phyloP scores from a whole-genome alignment of 2,797 vertebrate genomes.

The Hipposideros larvatus region DNA sequence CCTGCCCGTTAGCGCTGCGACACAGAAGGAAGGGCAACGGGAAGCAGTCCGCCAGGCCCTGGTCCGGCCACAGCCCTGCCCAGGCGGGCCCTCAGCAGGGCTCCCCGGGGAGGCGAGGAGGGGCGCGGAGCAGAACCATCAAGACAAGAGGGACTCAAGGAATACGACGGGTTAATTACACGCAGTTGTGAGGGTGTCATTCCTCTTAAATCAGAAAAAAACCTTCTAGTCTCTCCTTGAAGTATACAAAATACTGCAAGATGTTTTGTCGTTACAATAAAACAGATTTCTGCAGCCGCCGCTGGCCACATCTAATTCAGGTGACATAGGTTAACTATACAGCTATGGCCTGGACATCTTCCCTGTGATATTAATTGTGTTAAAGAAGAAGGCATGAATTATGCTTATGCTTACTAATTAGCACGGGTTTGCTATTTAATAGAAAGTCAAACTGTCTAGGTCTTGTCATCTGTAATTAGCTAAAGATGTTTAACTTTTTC shows the following conservation, averaged over 20 bases:
- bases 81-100: background rate
- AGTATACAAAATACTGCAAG: conserved; percentile 81
- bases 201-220: conserved; percentile 85
- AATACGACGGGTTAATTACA: conserved; percentile 80
- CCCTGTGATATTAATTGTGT: conserved; percentile 86
- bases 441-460: conserved; percentile 88
- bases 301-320: conserved; percentile 86
- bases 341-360: conserved; percentile 76
- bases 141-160: conserved; percentile 60
- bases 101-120: background rate
- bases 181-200: conserved; percentile 62
- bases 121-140: conserved; percentile 53
- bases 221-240: conserved; percentile 75
- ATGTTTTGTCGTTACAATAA: conserved; percentile 83
- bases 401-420: conserved; percentile 88
- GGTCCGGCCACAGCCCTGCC: rapidly evolving
- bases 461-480: conserved; percentile 88
- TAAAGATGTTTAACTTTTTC: conserved; percentile 80
- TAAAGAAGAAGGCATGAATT: conserved; percentile 86
- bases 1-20: no score
- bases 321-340: conserved; percentile 86
- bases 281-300: conserved; percentile 83
- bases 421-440: conserved; percentile 89
- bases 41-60: rapidly evolving
- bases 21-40: background rate